phyloP scores from a whole-genome alignment of 2,113 vertebrate species.

The Leptobrachium ailaonicum region DNA sequence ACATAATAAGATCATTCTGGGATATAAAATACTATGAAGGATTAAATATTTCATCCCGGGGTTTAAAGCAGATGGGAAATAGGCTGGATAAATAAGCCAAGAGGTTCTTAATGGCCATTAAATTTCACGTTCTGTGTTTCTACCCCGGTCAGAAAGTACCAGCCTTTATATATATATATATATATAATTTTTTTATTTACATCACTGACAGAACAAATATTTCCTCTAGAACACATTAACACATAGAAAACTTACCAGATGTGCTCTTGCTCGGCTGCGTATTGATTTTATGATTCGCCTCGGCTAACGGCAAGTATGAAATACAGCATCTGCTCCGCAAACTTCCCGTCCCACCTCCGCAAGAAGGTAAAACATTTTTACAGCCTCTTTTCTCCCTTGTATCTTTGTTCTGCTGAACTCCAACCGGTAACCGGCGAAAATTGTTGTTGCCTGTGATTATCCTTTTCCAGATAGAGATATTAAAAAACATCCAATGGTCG shows the following conservation, averaged over 20 bases:
- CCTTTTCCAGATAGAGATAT: slow-evolving; percentile 17
- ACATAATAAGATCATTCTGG: background rate
- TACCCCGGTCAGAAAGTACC: slow-evolving; percentile 1
- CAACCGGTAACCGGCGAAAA: slow-evolving; percentile 38
- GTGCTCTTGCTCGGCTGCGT: background rate
- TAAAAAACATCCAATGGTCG: slow-evolving; percentile 14
- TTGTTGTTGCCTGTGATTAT: slow-evolving; percentile 11
- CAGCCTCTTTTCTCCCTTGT: slow-evolving; percentile 9
- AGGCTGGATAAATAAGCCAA: background rate
- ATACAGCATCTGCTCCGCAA: background rate
- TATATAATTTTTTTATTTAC: background rate
- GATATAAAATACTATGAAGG: background rate
- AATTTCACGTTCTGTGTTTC: slow-evolving; percentile 5
- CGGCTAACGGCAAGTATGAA: background rate
- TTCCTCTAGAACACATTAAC: slow-evolving; percentile 18
- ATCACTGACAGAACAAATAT: slow-evolving; percentile 1
- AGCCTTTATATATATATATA: background rate
- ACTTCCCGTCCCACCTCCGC: background rate
- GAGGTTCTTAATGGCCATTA: slow-evolving; percentile 2
- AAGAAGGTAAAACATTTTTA: slow-evolving; percentile 42
- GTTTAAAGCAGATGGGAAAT: background rate
- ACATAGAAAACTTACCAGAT: slow-evolving; percentile 15
- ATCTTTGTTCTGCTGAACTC: slow-evolving; percentile 13
- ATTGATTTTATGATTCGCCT: slow-evolving; percentile 36
- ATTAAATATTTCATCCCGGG: background rate